Percentiles rank a stretch among this genome's conserved stretches.
Evolutionary conservation across 23 tunicate genomes (phyloP).

Genomic region (Botrylloides violaceus): DNA sequence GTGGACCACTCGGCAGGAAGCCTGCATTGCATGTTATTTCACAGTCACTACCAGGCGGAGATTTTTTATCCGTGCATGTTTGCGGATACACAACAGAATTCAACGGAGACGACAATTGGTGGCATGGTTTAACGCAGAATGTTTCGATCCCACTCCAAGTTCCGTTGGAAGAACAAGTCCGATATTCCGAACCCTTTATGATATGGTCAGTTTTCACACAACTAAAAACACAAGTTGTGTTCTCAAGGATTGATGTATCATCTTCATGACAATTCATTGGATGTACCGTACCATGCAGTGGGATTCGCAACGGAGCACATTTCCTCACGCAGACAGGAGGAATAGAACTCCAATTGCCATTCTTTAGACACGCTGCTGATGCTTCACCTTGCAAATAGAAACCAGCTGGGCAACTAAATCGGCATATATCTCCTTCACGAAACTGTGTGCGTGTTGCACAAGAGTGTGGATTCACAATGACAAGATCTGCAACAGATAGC

Average conservation of each 20-base stretch:
- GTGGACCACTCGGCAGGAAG: slow-evolving; percentile 25
- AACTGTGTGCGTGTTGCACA: slow-evolving; percentile 6
- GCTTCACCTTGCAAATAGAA: slow-evolving; percentile 18
- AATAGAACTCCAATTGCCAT: slow-evolving; percentile 33
- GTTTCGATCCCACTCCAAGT: slow-evolving; percentile 34
- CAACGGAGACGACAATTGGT: neutral
- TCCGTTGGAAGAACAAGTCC: slow-evolving; percentile 34
- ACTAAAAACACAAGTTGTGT: slow-evolving; percentile 26
- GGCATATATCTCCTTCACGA: slow-evolving; percentile 33
- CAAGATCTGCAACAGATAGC: neutral
- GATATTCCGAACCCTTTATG: slow-evolving; percentile 12
- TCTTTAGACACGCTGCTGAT: slow-evolving; percentile 31
- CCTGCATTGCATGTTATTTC: slow-evolving; percentile 21
- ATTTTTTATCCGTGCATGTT: slow-evolving; percentile 8
- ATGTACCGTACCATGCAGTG: slow-evolving; percentile 26
- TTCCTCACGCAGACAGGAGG: slow-evolving; percentile 33
- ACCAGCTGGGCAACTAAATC: slow-evolving; percentile 31
- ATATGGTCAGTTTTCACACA: slow-evolving; percentile 40
- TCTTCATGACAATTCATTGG: slow-evolving; percentile 32
- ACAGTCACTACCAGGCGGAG: slow-evolving; percentile 38
- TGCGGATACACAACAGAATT: slow-evolving; percentile 33
- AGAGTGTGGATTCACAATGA: slow-evolving; percentile 17
- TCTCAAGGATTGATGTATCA: slow-evolving; percentile 8
- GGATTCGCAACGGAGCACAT: slow-evolving; percentile 29
- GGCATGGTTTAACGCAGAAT: slow-evolving; percentile 60